Evolutionary conservation across 2,888 invertebrate genomes (phyloP).

Genomic region (Furcula furcula): DNA sequence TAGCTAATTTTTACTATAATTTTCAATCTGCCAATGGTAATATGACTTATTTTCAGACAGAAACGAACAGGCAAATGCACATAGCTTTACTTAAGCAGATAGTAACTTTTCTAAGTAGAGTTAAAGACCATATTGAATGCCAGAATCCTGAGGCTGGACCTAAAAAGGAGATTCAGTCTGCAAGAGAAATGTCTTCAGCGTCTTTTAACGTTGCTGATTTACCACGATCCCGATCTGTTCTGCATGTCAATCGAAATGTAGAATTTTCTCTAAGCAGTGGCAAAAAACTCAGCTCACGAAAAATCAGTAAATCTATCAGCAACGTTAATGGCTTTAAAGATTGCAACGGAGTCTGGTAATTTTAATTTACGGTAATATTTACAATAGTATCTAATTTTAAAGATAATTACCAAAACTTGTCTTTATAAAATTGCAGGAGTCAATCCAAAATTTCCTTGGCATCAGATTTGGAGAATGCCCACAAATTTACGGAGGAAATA

Average conservation of each 20-base stretch:
- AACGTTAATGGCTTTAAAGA: conserved; percentile 70
- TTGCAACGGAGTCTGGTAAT: conserved; percentile 55
- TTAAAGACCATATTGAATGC: conserved; percentile 84
- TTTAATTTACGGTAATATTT: conserved; percentile 8
- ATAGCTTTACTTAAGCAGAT: conserved; percentile 87
- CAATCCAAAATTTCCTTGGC: conserved; percentile 59
- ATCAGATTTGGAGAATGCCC: conserved; percentile 54
- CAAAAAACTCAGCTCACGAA: conserved; percentile 61
- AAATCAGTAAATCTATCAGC: conserved; percentile 72
- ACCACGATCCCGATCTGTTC: conserved; percentile 66
- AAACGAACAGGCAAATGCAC: conserved; percentile 87
- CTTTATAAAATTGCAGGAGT: conserved; percentile 48
- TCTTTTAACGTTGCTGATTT: conserved; percentile 54
- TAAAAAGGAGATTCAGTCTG: conserved; percentile 33
- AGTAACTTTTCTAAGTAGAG: conserved; percentile 85
- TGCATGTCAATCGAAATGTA: conserved; percentile 62
- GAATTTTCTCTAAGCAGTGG: conserved; percentile 51
- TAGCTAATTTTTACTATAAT: conserved; percentile 5
- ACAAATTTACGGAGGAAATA: conserved; percentile 70
- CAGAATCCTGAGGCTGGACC: conserved; percentile 44
- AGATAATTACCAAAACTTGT: not conserved
- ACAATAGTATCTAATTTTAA: not conserved
- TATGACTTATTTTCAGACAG: conserved; percentile 79
- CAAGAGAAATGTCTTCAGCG: conserved; percentile 31
- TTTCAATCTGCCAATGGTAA: conserved; percentile 28